Evolutionary conservation across 2,888 invertebrate genomes (phyloP), one percentile per base, ranked within the genome.

Genomic region (Camptogramma bilineatum): DNA sequence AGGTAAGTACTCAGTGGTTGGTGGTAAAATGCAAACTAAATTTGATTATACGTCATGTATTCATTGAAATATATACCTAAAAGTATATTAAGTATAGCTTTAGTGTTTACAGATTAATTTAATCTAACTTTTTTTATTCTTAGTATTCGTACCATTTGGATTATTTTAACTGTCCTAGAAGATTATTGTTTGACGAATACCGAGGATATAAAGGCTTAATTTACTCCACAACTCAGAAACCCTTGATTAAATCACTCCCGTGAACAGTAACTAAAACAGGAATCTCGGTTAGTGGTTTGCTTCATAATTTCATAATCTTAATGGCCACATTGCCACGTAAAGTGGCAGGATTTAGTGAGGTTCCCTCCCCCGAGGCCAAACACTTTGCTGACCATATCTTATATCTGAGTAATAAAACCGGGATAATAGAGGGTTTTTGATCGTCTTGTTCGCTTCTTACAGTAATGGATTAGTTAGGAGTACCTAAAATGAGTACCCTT

Each of bases 231-330:
- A 70, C 71, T 72, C 63, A 69, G 63, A 62, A 69, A 61, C 73
- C 72, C 69, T 39, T 75, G 78, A 82, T 82, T 82, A 81, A 84
- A 84, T 85, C 82, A 84, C 68, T 59, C 64, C 51, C 77, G 74
- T 78, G 79, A 78, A 82, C 75, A 76, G 76, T 78, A 69, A 73
- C 74, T 73, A 70, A 76, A 76, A 81, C 84, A 85, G 85, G 86
- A 89, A 89, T 90, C 90, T 85, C 85, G 65, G 81, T 76, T 74
- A 83, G 83, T 83, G 82, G 88, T 72, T 75, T 72, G 80, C 82
- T 87, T 90, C 90, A 90, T 91, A 90, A 91, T 89, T 90, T 90
- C 88, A 87, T 90, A 91, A 90, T 88, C 87, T 88, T 88, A 90
- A 90, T 85, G 82, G 86, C 77, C 77, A 81, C 77, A 82, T 84